phyloP scores from a whole-genome alignment of 2,797 vertebrate genomes.

The Eleutherodactylus coqui region DNA sequence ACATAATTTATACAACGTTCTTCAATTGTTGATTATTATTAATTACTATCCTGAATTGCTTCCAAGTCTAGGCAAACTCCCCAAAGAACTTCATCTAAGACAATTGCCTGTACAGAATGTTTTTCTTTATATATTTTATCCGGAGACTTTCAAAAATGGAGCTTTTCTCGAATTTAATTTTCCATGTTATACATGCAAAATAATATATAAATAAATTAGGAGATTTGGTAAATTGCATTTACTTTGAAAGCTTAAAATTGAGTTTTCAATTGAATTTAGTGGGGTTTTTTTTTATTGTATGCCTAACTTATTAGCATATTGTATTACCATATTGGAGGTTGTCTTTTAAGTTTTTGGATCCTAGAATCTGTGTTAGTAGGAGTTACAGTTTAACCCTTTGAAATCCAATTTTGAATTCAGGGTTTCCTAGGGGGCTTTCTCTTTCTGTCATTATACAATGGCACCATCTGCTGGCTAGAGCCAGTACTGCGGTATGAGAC shows the following conservation, averaged over 20 bases:
- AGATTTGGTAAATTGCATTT: neutral
- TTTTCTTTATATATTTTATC: slow-evolving; percentile 39
- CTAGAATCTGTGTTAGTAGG: too few relatives aligned
- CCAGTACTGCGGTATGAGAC: too few relatives aligned
- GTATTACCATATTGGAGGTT: too few relatives aligned
- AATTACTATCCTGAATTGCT: slow-evolving; percentile 79
- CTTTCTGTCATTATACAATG: too few relatives aligned
- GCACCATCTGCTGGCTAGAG: too few relatives aligned
- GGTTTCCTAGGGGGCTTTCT: too few relatives aligned
- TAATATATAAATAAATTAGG: neutral
- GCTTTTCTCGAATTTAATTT: neutral
- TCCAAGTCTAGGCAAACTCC: slow-evolving; percentile 66
- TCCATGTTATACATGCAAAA: neutral
- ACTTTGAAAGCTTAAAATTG: neutral
- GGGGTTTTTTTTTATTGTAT: neutral
- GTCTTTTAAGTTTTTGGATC: too few relatives aligned
- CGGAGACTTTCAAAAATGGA: slow-evolving; percentile 29
- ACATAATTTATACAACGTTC: slow-evolving; percentile 79
- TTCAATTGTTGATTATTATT: slow-evolving; percentile 81
- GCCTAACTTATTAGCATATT: too few relatives aligned
- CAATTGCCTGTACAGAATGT: slow-evolving; percentile 66
- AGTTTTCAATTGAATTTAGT: neutral
- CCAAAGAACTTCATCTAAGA: slow-evolving; percentile 64
- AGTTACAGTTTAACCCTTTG: too few relatives aligned
- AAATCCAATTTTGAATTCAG: too few relatives aligned